A percentile compares a stretch with the other conserved stretches of the same genome.
phyloP scores from a whole-genome alignment of 2,888 invertebrate genomes.

The Congeria kusceri region DNA sequence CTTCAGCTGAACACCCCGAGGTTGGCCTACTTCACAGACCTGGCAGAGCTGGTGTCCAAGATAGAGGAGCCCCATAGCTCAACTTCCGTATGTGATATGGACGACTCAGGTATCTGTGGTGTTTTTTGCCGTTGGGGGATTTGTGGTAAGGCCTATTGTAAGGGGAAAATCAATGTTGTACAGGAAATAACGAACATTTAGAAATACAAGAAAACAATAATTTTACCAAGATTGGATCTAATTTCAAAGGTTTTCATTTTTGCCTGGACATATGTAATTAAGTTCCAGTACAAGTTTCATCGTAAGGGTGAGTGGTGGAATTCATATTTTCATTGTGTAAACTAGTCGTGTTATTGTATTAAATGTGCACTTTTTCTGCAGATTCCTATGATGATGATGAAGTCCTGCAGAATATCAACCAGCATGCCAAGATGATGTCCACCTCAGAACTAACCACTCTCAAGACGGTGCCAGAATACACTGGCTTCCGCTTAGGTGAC shows the following conservation, averaged over 20 bases:
- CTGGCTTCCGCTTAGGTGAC: constrained; percentile 10
- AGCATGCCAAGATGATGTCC: constrained; percentile 19
- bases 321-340: too few species aligned
- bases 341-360: not conserved
- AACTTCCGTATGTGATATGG: constrained; percentile 49
- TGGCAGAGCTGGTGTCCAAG: constrained; percentile 84
- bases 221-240: too few species aligned
- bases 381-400: constrained; percentile 51
- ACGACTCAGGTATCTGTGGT: constrained; percentile 35
- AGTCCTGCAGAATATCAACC: constrained; percentile 26
- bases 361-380: not conserved
- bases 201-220: too few species aligned
- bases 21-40: constrained; percentile 84
- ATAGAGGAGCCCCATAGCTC: constrained; percentile 79
- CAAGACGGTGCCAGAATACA: not conserved
- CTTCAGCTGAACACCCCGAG: constrained; percentile 75
- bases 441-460: not conserved
- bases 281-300: too few species aligned
- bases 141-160: too few species aligned
- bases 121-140: too few species aligned
- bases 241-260: too few species aligned
- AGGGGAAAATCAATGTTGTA: too few species aligned
- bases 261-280: too few species aligned
- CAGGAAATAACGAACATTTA: too few species aligned
- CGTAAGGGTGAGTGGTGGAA: too few species aligned